phyloP scores from a whole-genome alignment of 2,888 invertebrate species.

The Prosapia bicincta region DNA sequence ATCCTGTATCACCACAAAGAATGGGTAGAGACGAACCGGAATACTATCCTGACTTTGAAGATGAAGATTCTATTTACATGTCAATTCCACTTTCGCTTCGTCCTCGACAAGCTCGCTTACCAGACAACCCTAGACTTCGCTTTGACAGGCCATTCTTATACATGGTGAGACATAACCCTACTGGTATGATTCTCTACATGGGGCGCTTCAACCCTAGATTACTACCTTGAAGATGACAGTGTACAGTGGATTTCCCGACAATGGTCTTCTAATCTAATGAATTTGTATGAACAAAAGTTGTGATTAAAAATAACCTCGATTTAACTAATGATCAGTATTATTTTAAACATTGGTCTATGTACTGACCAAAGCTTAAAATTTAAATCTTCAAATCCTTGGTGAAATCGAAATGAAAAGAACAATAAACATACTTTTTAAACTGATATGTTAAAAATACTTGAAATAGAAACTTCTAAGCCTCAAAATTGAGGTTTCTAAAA shows the following conservation, averaged over 20 bases:
- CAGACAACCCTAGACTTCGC: constrained; percentile 67
- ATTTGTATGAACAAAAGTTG: not conserved
- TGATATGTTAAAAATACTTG: not conserved
- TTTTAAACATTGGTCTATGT: constrained; percentile 28
- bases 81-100: constrained; percentile 63
- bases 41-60: constrained; percentile 21
- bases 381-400: not conserved
- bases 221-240: constrained; percentile 56
- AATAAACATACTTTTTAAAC: not conserved
- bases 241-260: not conserved
- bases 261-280: not conserved
- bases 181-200: constrained; percentile 85
- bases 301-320: not conserved
- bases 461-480: no score
- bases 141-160: constrained; percentile 87
- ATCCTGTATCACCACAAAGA: constrained; percentile 62
- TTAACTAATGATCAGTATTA: constrained; percentile 27
- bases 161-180: constrained; percentile 85
- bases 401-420: not conserved
- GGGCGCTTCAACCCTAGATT: constrained; percentile 84
- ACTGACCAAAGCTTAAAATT: constrained; percentile 30
- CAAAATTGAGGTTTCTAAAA: no score
- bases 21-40: constrained; percentile 40
- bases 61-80: constrained; percentile 44
- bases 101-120: constrained; percentile 57